phyloP scores from a whole-genome alignment of 2,113 vertebrate species.

The Mustelus asterias region DNA sequence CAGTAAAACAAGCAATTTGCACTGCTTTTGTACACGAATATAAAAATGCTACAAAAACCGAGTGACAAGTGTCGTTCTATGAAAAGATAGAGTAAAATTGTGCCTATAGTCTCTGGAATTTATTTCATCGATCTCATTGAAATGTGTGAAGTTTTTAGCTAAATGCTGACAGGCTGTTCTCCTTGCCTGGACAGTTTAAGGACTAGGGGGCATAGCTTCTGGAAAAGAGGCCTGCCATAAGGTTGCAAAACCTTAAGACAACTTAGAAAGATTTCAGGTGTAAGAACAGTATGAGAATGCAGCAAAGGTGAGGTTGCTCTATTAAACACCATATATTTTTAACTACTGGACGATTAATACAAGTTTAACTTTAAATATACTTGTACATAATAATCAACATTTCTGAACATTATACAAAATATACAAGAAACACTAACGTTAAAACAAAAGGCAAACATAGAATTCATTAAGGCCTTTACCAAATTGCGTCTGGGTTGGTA shows the following conservation, averaged over 20 bases:
- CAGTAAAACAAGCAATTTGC: too few relatives aligned
- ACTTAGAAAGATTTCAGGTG: not conserved
- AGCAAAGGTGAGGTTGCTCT: not conserved
- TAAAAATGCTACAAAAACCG: too few relatives aligned
- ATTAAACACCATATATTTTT: not conserved
- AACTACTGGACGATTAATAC: not conserved
- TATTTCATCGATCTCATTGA: not conserved
- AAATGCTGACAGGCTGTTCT: not conserved
- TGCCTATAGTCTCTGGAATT: not conserved
- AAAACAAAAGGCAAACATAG: not conserved
- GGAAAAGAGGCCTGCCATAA: not conserved
- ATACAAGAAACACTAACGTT: not conserved
- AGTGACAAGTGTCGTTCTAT: not conserved
- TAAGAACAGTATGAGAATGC: not conserved
- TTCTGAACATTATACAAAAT: not conserved
- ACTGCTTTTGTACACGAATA: too few relatives aligned
- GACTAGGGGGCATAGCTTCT: too few relatives aligned
- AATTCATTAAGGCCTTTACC: conserved; percentile 56
- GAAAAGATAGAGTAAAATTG: not conserved
- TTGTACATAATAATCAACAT: not conserved
- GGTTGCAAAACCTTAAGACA: not conserved
- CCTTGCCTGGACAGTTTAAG: too few relatives aligned
- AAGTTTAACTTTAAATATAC: not conserved
- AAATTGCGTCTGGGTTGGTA: conserved; percentile 54
- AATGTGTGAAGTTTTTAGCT: not conserved